Percentiles rank a stretch among this genome's conserved stretches.
These are phyloP conservation scores for Ptilorrhoa leucosticta DNA, from an alignment of 2,113 vertebrate species.

Conservation along the genomic window DNA sequence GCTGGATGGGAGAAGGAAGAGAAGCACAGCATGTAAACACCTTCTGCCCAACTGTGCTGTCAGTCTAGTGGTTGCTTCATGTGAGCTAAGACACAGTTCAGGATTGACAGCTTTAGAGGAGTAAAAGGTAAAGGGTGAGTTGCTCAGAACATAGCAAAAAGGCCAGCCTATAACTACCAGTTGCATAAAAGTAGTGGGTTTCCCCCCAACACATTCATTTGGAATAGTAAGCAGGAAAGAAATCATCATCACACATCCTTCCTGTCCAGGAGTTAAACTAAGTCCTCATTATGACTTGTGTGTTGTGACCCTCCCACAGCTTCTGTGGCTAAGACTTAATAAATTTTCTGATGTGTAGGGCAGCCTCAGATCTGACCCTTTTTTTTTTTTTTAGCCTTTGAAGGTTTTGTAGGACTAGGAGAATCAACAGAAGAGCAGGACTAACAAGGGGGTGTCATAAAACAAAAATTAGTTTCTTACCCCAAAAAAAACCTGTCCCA, in stretches of 20 bases:
- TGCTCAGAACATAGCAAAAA: background rate
- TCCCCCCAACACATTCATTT: background rate
- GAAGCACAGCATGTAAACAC: background rate
- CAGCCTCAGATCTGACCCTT: background rate
- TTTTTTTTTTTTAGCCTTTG: background rate
- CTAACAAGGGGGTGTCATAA: background rate
- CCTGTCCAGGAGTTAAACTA: background rate
- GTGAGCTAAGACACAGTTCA: background rate
- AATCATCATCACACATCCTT: background rate
- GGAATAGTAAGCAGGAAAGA: background rate
- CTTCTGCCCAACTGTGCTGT: background rate
- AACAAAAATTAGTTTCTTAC: background rate
- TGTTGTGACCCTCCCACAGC: background rate
- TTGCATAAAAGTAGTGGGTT: background rate
- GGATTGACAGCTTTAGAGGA: background rate
- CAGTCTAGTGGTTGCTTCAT: background rate
- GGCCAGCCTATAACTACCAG: background rate
- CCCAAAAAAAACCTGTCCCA: background rate
- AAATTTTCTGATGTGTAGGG: background rate
- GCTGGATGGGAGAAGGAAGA: background rate
- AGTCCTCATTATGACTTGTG: background rate
- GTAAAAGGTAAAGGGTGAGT: background rate
- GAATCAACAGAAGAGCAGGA: background rate
- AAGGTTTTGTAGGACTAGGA: background rate
- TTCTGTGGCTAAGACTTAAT: background rate